Evolutionary conservation across 2,888 invertebrate genomes (phyloP).

Genomic region (Drosophila sordidula): DNA sequence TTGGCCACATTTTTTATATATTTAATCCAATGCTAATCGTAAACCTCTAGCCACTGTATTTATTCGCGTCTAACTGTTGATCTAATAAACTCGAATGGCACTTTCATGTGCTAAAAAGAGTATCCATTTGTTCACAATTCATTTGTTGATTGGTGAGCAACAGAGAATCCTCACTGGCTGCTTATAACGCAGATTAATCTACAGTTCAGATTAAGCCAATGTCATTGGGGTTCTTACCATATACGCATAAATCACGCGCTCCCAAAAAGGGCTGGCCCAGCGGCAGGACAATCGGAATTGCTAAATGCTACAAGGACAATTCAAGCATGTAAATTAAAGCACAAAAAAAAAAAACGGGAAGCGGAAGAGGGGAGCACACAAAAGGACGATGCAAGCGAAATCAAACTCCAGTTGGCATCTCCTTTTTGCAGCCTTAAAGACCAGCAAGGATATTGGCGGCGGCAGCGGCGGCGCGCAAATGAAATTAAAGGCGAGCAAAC

Average conservation of each 20-base stretch:
- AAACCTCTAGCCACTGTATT: too few species aligned
- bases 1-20: too few species aligned
- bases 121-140: too few species aligned
- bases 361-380: constrained; percentile 28
- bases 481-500: constrained; percentile 83
- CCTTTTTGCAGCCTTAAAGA: constrained; percentile 48
- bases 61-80: too few species aligned
- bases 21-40: too few species aligned
- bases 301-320: constrained; percentile 80
- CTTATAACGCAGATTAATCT: constrained; percentile 5
- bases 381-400: constrained; percentile 45
- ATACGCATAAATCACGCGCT: constrained; percentile 78
- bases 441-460: constrained; percentile 44
- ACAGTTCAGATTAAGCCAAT: constrained; percentile 31
- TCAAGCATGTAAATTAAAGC: constrained; percentile 82
- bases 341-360: constrained; percentile 20
- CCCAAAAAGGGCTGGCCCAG: constrained; percentile 39
- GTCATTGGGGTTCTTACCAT: constrained; percentile 65
- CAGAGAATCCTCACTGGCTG: background rate
- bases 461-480: constrained; percentile 64
- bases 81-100: too few species aligned
- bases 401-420: constrained; percentile 37
- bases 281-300: constrained; percentile 76
- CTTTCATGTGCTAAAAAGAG: too few species aligned
- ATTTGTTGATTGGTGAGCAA: background rate